phyloP scores from a whole-genome alignment of 1,140 invertebrate species.

The Dinoponera quadriceps region DNA sequence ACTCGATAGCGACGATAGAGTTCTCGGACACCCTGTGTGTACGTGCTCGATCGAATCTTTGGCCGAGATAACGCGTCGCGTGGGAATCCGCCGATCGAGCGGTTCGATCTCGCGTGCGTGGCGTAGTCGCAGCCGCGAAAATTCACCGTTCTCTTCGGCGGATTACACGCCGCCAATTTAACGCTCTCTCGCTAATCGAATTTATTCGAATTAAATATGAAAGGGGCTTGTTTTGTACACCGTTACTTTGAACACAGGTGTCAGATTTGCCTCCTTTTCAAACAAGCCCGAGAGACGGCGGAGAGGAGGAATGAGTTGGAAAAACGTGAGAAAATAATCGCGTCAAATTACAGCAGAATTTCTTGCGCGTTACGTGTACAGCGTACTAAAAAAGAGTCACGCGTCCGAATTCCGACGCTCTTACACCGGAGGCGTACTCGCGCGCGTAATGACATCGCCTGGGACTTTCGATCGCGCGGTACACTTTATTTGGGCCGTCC shows the following conservation, averaged over 20 bases:
- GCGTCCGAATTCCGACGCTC: slow-evolving; percentile 8
- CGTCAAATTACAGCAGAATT: background rate
- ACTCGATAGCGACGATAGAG: background rate
- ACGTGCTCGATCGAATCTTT: slow-evolving; percentile 11
- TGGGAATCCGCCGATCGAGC: slow-evolving; percentile 41
- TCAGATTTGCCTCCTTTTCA: too few relatives aligned
- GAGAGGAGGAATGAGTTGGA: too few relatives aligned
- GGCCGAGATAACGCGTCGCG: slow-evolving; percentile 30
- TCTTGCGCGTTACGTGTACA: background rate
- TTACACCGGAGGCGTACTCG: background rate
- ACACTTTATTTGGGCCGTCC: slow-evolving; percentile 41
- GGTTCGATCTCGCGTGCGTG: slow-evolving; percentile 15
- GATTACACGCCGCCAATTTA: slow-evolving; percentile 31
- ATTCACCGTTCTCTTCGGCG: slow-evolving; percentile 19
- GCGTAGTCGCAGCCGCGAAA: slow-evolving; percentile 32
- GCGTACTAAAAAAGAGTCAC: background rate
- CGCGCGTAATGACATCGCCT: slow-evolving; percentile 21
- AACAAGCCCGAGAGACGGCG: too few relatives aligned
- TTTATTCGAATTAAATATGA: slow-evolving; percentile 19
- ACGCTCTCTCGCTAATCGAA: slow-evolving; percentile 21
- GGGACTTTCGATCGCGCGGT: slow-evolving; percentile 28
- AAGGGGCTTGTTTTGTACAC: too few relatives aligned
- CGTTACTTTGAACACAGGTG: too few relatives aligned
- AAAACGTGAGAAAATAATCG: too few relatives aligned
- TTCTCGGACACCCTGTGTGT: background rate